These are phyloP conservation scores for Dimorphilus gyrociliatus DNA, from an alignment of 2,888 invertebrate species.

Conservation along the genomic window DNA sequence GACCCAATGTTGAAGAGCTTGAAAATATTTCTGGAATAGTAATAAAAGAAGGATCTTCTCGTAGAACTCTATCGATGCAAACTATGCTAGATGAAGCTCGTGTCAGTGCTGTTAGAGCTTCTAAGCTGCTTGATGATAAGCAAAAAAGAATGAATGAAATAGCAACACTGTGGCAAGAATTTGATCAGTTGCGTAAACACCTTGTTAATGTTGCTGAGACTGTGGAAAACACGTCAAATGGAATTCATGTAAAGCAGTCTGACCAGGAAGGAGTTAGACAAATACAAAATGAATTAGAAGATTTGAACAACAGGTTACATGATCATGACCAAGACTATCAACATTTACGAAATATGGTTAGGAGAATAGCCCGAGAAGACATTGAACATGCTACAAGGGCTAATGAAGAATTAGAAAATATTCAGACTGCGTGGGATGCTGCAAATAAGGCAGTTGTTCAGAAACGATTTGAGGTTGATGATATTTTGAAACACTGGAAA, in stretches of 20 bases:
- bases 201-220: slow-evolving; percentile 21
- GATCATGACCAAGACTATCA: slow-evolving; percentile 36
- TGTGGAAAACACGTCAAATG: too few relatives aligned
- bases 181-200: slow-evolving; percentile 54
- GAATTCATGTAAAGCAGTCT: too few relatives aligned
- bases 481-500: too few relatives aligned
- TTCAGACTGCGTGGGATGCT: slow-evolving; percentile 25
- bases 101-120: slow-evolving; percentile 1
- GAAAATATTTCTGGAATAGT: slow-evolving; percentile 21
- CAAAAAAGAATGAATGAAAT: slow-evolving; percentile 33
- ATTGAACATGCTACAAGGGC: slow-evolving; percentile 15
- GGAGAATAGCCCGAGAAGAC: slow-evolving; percentile 25
- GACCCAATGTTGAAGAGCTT: slow-evolving; percentile 22
- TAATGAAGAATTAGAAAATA: slow-evolving; percentile 18
- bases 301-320: slow-evolving; percentile 22
- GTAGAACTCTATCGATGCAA: slow-evolving; percentile 25
- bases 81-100: slow-evolving; percentile 21
- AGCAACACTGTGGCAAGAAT: slow-evolving; percentile 54
- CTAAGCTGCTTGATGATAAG: slow-evolving; percentile 16
- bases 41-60: slow-evolving; percentile 26
- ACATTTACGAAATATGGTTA: slow-evolving; percentile 65
- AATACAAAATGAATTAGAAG: slow-evolving; percentile 12
- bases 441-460: slow-evolving; percentile 17
- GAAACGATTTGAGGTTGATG: slow-evolving; percentile 10
- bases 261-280: background rate